Base-by-base conservation (phyloP, 2,888 invertebrate genomes). In the Octodonta nipae region DNA sequence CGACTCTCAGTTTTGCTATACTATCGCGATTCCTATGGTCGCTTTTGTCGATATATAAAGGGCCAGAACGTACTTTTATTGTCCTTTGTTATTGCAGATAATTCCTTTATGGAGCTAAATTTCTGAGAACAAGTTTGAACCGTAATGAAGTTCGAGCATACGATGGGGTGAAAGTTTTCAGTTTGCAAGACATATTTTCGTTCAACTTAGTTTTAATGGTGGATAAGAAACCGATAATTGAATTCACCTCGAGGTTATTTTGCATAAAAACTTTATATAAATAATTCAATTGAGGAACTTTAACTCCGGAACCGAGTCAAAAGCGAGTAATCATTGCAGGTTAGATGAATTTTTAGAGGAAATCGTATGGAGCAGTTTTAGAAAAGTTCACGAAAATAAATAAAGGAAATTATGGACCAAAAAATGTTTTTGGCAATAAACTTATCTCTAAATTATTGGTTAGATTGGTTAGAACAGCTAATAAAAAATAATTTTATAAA, bases 71-170 rank as follows among this genome's bases (percentile, higher is more conserved):
- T 44, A 50, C 47, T 53, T 52, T 52, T 51, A 52, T 50, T 46
- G 45, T 37, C 46, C 50, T 52, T 52, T 51, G 52, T 54, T 52
- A 49, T 44, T 40, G 42, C 37, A 47, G 45, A 50, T 53, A 51
- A 52, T 51, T 47, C 48, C 48, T 49, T 49, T 50, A 52, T 49
- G 43, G 47, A 46, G 48, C 40, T 43, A 43, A 52, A 54, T 49
- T 46, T 49, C 40, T 38, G 40, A n/a, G n/a, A 41, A 41, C 46
- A 47, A 50, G 43, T 51, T 51, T 38, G 41, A 40, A 11, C 38
- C 8, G 43, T 51, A 50, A 52, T 50, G 47, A 50, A 51, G 47
- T 49, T 47, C 34, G 37, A 45, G 35, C 36, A 34, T 38, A 42
- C 35, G 40, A 34, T 17, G 6, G 10, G 10, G 12, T 8, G 8